Evolutionary conservation across 2,113 vertebrate genomes (phyloP), one percentile per base, ranked within the genome.

Genomic region (Apodemus speciosus): DNA sequence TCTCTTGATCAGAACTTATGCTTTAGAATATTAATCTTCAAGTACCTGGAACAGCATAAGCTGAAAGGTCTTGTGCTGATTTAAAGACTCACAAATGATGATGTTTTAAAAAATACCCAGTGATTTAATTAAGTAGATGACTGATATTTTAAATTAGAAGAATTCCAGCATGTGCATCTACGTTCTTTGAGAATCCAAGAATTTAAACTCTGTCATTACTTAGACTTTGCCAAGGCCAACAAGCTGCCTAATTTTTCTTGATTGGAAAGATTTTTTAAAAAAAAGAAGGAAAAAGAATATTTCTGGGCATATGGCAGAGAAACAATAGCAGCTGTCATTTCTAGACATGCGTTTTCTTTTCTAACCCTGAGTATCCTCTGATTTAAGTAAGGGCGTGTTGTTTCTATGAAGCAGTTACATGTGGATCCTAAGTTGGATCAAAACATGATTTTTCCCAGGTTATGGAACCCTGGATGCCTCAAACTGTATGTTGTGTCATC

Each of bases 21-120:
- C 66, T 95, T 95, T 68, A 69, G 51, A 90, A 84, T 72, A 96
- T n/a, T 18, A 92, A 85, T 94, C 38, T 62, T 94, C 30, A 58
- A 21, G 25, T 76, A 89, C 14, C 32, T 53, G 9, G 30, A 77
- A 62, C 85, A 85, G 77, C 25, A 43, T 77, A 88, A 69, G 4
- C 60, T 84, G 38, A 8, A 86, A 86, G 4, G 58, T 90, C 43
- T 93, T 7, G 25, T 38, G 86, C 68, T 93, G 38, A 58, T 71
- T 62, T 72, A 60, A 91, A 72, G 27, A 93, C 27, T 85, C 38
- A 30, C 32, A 90, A 85, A 27, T 86, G 68, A 35, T 90, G 77
- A 23, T 88, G 90, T 68, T 53, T 49, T 46, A 46, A 72, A 69
- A 30, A 73, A 30, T 35, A 85, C 8, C 79, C 4, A 32, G 6